Evolutionary conservation across 2,113 vertebrate genomes (phyloP).

Genomic region (Macquaria ambigua): DNA sequence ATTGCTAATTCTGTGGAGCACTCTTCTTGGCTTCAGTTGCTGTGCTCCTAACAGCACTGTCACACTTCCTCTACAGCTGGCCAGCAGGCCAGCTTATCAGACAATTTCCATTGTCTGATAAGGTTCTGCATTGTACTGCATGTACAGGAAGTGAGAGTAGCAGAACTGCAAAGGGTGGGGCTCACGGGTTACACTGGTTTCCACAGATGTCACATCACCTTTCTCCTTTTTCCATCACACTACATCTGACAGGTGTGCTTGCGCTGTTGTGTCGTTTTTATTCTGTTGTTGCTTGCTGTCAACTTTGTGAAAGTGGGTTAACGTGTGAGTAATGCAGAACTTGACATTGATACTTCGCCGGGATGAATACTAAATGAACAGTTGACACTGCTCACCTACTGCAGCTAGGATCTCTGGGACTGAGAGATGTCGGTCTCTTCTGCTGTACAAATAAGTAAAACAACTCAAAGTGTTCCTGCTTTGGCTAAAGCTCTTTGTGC

Average conservation of each 20-base stretch:
- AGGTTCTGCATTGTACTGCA: conserved; percentile 15
- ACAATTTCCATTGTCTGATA: conserved; percentile 50
- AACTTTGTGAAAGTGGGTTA: conserved; percentile 26
- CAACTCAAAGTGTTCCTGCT: conserved; percentile 4
- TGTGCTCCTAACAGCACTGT: conserved; percentile 5
- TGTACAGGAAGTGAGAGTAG: conserved; percentile 1
- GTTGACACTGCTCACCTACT: conserved; percentile 11
- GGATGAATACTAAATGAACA: conserved; percentile 22
- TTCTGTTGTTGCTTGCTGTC: conserved; percentile 19
- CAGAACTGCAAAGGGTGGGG: neutral
- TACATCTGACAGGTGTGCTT: neutral
- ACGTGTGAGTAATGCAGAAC: conserved; percentile 24
- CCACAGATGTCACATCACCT: conserved; percentile 11
- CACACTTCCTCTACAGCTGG: too few relatives aligned
- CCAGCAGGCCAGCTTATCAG: too few relatives aligned
- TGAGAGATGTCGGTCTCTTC: neutral
- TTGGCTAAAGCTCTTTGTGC: conserved; percentile 14
- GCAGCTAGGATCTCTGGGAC: neutral
- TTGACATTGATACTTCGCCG: conserved; percentile 27
- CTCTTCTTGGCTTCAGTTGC: neutral
- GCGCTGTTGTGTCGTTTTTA: conserved; percentile 13
- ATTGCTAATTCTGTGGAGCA: neutral
- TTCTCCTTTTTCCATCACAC: neutral
- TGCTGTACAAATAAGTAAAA: neutral
- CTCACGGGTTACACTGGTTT: neutral